Base-by-base conservation (phyloP, 2,113 vertebrate genomes). In the Lepus timidus region DNA sequence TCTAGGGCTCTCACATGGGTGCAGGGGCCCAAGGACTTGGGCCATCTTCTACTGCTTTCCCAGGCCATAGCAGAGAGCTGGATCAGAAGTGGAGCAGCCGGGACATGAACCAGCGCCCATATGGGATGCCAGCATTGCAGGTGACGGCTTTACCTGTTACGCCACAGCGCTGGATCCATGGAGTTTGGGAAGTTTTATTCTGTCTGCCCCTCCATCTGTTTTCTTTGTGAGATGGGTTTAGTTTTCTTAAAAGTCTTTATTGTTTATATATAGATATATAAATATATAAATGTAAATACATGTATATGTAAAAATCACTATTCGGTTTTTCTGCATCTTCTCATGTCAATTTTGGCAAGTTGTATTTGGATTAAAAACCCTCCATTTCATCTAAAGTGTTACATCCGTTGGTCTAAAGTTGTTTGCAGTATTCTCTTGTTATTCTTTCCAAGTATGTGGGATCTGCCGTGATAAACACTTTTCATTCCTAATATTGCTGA, bases 311-410 rank as follows among this genome's bases (percentile, higher is more conserved):
- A 17, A 13, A 58, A 95, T 31, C 11, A 52, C 12, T 76, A 13
- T 79, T 76, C 8, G 61, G 29, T 29, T 90, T 92, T 96, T 95
- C 58, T 64, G 22, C 80, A 94, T 83, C 9, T 67, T 81, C 29
- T 73, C 62, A 20, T n/a, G 44, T 95, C 52, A 88, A n/a, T 67
- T 96, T 92, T 81, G 16, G 6, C 89, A 82, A 68, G 6, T 61
- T 81, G 16, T 44, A 31, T 76, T 73, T 67, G 81, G 71, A 20
- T 4, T 62, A 68, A 88, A 65, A 31, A 27, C n/a, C 19, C 33
- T 44, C 55, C 4, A 36, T 88, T 94, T 93, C 52, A 95, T 11
- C 44, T 83, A 93, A 83, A 27, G 39, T 88, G 33, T 92, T 9
- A 39, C 58, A 61, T 86, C 51, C 71, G 3, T 73, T 83, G 31